phyloP scores from a whole-genome alignment of 2,888 invertebrate genomes.

The Thelaira solivaga region DNA sequence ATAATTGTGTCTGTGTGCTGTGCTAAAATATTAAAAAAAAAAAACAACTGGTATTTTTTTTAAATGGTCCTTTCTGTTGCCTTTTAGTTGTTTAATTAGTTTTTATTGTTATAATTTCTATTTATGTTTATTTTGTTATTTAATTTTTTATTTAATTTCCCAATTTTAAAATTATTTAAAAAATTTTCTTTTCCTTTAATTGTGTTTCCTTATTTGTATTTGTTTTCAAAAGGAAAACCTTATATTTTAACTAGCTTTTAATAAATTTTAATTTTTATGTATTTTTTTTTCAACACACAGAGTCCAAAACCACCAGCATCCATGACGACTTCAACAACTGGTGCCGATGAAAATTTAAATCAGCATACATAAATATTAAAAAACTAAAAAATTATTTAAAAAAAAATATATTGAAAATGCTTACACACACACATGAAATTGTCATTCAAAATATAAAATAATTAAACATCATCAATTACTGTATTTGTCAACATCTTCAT shows the following conservation, averaged over 20 bases:
- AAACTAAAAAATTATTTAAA: constrained; percentile 13
- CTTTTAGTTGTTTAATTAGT: background rate
- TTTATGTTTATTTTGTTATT: constrained; percentile 54
- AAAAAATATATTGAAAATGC: constrained; percentile 44
- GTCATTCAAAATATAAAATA: constrained; percentile 11
- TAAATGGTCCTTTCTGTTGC: constrained; percentile 15
- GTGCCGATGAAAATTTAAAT: constrained; percentile 87
- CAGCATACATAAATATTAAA: constrained; percentile 77
- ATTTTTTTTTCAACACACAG: constrained; percentile 78
- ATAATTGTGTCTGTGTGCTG: constrained; percentile 51
- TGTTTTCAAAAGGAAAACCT: constrained; percentile 23
- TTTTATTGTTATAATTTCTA: constrained; percentile 11
- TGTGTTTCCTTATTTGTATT: constrained; percentile 29
- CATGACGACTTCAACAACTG: constrained; percentile 79
- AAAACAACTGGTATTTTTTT: constrained; percentile 43
- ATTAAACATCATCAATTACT: constrained; percentile 12
- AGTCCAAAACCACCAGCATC: constrained; percentile 83
- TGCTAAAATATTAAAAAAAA: constrained; percentile 36
- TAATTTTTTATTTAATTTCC: constrained; percentile 44
- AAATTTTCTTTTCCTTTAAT: constrained; percentile 45
- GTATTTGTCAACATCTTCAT: constrained; percentile 57
- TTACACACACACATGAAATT: constrained; percentile 40
- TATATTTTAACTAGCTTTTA: constrained; percentile 42
- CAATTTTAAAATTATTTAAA: constrained; percentile 65
- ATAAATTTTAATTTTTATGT: constrained; percentile 60